Evolutionary conservation across 2,888 invertebrate genomes (phyloP).

Genomic region (Aleiodes testaceus): DNA sequence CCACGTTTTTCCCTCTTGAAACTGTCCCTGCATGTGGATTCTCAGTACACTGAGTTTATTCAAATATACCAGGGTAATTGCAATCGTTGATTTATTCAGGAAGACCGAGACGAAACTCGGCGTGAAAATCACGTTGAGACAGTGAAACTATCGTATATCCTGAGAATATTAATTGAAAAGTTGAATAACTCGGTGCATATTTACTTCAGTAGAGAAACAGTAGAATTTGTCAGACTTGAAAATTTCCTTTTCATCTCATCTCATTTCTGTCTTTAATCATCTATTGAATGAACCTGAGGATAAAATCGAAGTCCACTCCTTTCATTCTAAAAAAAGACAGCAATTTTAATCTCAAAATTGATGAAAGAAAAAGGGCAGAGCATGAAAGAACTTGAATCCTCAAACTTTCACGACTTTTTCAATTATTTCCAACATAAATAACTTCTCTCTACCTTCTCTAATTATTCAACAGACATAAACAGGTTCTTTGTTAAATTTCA

Average conservation of each 20-base stretch:
- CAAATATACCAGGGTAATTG: conserved; percentile 67
- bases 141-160: conserved; percentile 8
- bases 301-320: too few species aligned
- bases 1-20: neutral
- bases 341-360: too few species aligned
- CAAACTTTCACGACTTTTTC: too few species aligned
- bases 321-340: too few species aligned
- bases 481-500: conserved; percentile 33
- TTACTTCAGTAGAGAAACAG: neutral
- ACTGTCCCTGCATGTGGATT: conserved; percentile 7
- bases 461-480: conserved; percentile 10
- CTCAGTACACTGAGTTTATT: conserved; percentile 62
- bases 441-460: neutral
- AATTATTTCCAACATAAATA: too few species aligned
- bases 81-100: conserved; percentile 63
- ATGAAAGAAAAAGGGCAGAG: too few species aligned
- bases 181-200: conserved; percentile 55
- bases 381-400: too few species aligned
- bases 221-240: neutral
- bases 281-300: too few species aligned
- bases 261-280: too few species aligned
- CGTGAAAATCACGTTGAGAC: conserved; percentile 34
- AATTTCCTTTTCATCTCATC: too few species aligned
- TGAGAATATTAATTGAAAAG: conserved; percentile 65
- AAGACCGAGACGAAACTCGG: conserved; percentile 37